Evolutionary conservation across 2,888 invertebrate species (phyloP).

Genomic region (Pilophorus perplexus): DNA sequence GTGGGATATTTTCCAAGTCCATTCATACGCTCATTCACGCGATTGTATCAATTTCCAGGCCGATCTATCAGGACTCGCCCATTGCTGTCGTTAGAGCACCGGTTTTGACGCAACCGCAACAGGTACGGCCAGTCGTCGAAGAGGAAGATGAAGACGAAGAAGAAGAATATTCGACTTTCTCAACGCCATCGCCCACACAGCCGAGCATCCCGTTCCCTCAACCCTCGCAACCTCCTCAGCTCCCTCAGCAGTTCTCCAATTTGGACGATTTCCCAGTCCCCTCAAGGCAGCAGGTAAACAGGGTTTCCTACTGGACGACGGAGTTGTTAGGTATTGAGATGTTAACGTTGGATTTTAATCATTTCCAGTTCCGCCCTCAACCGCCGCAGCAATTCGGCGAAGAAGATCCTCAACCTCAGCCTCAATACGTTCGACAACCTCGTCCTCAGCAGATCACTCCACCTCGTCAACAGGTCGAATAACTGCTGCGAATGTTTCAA

Average conservation of each 20-base stretch:
- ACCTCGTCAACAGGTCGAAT: constrained; percentile 27
- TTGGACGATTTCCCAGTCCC: constrained; percentile 45
- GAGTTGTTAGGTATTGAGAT: too few species aligned
- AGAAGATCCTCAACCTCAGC: not conserved
- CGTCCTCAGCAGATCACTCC: constrained; percentile 24
- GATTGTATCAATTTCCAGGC: constrained; percentile 22
- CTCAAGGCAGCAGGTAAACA: constrained; percentile 46
- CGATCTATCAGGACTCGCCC: constrained; percentile 27
- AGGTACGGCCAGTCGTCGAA: constrained; percentile 53
- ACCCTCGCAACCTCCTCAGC: constrained; percentile 16
- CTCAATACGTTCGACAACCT: constrained; percentile 33
- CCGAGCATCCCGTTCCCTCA: constrained; percentile 37
- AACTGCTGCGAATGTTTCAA: not conserved
- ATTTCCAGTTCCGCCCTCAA: constrained; percentile 21
- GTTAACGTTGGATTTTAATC: not conserved
- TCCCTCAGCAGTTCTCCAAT: constrained; percentile 30
- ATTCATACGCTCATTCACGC: too few species aligned
- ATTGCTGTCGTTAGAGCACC: constrained; percentile 35
- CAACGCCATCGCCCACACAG: constrained; percentile 42
- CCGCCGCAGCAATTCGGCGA: too few species aligned
- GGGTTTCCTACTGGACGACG: too few species aligned
- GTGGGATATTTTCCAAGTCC: too few species aligned
- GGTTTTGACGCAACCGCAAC: constrained; percentile 39
- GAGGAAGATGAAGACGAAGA: constrained; percentile 51
- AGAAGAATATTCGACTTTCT: constrained; percentile 51